Evolutionary conservation across 1,140 invertebrate species (phyloP), one percentile per base, ranked within the genome.

Genomic region (Phymorhynchus buccinoides): DNA sequence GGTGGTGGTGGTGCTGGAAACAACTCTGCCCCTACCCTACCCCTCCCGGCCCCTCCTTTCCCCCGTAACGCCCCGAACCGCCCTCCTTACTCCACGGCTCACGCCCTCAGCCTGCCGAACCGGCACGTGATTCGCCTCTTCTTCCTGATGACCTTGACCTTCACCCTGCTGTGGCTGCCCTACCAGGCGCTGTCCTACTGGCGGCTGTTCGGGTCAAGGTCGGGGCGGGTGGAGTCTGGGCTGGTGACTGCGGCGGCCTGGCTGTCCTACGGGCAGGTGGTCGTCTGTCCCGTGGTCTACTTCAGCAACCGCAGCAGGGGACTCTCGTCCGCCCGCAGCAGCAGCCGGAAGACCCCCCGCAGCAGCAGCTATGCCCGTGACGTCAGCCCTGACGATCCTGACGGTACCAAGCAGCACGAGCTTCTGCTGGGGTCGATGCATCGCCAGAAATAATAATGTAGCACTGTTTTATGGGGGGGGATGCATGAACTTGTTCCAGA

Each of bases 61-160:
- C 6, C 85, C 84, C 44, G 44, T 6, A 6, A 48, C 73, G 89
- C 88, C 71, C 86, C 87, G 16, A 86, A 83, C 3, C 83, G 87
- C 35, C 84, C 88, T 14, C 85, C 86, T 84, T 83, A 89, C 39
- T 88, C 89, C 7, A n/a, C n/a, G n/a, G n/a, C n/a, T n/a, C 77
- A 89, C 18, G 87, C 89, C 30, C 86, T 90, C 27, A 90, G 88
- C 48, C 84, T 90, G 68, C 90, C 87, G 82, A 90, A 90, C 62
- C 90, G 91, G 80, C 91, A 92, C 75, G 71, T 92, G 27, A 89
- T 88, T 9, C 79, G 90, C 48, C 78, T 91, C 7, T 92, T 91
- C 82, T 89, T 91, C 39, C 56, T 89, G 18, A 66, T 90, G 27
- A 89, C 88, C 12, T 3, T 90, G n/a, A 71, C 86, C 32, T 90